phyloP scores from a whole-genome alignment of 2,797 vertebrate species.

The Clangula hyemalis region DNA sequence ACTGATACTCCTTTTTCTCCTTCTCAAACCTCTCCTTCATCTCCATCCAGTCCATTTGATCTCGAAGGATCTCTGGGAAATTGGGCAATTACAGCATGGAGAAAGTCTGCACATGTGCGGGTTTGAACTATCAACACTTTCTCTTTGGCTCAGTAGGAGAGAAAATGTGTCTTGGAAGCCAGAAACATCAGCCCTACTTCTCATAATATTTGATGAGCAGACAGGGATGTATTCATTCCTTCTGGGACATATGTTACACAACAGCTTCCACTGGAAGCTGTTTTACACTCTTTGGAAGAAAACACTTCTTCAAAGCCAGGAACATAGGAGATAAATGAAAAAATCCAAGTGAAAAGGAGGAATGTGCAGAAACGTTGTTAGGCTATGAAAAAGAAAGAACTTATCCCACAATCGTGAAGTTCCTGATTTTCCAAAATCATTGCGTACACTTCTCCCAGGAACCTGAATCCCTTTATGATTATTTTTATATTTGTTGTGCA shows the following conservation, averaged over 20 bases:
- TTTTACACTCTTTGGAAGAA: background rate
- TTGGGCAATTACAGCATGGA: background rate
- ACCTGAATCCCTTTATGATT: background rate
- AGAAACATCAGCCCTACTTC: conserved; percentile 53
- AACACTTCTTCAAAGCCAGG: background rate
- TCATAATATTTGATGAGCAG: conserved; percentile 62
- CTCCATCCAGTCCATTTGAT: background rate
- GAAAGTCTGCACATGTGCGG: background rate
- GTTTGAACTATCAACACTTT: background rate
- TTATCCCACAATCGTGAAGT: background rate
- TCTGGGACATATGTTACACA: background rate
- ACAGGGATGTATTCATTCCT: conserved; percentile 29
- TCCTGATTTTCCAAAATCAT: background rate
- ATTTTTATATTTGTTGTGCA: background rate
- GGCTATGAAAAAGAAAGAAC: background rate
- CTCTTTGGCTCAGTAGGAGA: conserved; percentile 8
- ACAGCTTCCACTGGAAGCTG: conserved; percentile 59
- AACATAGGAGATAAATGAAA: background rate
- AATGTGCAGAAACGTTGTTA: background rate
- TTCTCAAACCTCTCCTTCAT: background rate
- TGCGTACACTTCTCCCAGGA: background rate
- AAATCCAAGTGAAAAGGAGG: background rate
- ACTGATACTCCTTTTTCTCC: background rate
- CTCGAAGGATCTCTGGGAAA: background rate
- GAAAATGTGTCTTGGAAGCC: conserved; percentile 15